Evolutionary conservation across 2,888 invertebrate genomes (phyloP).

Genomic region (Amphipyra tragopoginis): DNA sequence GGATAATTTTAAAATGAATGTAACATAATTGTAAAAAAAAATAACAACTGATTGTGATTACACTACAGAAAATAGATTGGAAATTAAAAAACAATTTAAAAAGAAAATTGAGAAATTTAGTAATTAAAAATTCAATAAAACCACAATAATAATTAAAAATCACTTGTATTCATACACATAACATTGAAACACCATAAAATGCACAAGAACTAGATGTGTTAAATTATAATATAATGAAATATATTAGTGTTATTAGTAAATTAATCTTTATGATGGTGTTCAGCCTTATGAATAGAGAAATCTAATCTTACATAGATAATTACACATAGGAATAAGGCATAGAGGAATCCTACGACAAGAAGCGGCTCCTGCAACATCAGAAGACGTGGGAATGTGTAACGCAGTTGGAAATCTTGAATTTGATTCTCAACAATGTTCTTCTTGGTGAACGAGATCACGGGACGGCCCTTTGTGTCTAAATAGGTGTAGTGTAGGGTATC

Average conservation of each 20-base stretch:
- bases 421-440: constrained; percentile 98
- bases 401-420: constrained; percentile 97
- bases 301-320: constrained; percentile 98
- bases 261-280: constrained; percentile 89
- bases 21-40: no score
- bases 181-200: constrained; percentile 69
- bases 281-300: constrained; percentile 96
- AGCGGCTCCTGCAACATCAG: constrained; percentile 98
- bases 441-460: constrained; percentile 95
- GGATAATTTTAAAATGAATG: no score
- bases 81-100: not conserved
- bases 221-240: constrained; percentile 60
- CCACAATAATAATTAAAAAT: constrained; percentile 58
- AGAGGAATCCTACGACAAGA: constrained; percentile 96
- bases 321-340: constrained; percentile 96
- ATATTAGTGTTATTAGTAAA: constrained; percentile 58
- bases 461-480: constrained; percentile 97
- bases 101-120: not conserved
- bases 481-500: constrained; percentile 97
- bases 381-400: constrained; percentile 96
- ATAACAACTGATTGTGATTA: no score
- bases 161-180: constrained; percentile 71
- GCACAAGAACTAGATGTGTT: constrained; percentile 70
- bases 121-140: constrained; percentile 43
- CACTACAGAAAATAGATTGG: no score